phyloP scores from a whole-genome alignment of 2,113 vertebrate species.

The Puma concolor region DNA sequence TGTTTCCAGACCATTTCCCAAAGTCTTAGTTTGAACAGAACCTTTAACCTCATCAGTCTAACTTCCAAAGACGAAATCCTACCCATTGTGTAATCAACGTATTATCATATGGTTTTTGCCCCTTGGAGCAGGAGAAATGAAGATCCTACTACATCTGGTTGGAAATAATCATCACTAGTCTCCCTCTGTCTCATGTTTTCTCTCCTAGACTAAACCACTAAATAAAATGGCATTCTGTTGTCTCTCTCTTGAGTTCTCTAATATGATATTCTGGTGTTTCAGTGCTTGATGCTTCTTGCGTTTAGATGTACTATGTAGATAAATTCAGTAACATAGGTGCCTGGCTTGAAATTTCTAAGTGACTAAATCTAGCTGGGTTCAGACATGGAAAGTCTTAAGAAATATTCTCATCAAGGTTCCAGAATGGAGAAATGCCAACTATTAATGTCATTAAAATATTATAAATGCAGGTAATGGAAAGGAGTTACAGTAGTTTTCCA shows the following conservation, averaged over 20 bases:
- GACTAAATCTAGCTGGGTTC: not conserved
- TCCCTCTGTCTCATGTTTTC: not conserved
- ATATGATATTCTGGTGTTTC: not conserved
- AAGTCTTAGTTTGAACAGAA: not conserved
- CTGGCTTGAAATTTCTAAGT: not conserved
- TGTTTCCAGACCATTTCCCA: not conserved
- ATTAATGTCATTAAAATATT: not conserved
- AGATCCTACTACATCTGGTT: not conserved
- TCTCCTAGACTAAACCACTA: not conserved
- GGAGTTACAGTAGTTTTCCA: not conserved
- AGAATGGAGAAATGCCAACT: not conserved
- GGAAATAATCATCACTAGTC: not conserved
- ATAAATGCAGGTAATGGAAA: not conserved
- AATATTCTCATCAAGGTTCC: not conserved
- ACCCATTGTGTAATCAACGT: not conserved
- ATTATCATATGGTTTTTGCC: not conserved
- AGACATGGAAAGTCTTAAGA: not conserved
- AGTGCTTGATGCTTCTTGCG: not conserved
- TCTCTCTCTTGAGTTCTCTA: not conserved
- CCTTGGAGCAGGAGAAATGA: not conserved
- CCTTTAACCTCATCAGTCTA: not conserved
- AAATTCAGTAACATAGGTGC: not conserved
- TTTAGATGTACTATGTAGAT: not conserved
- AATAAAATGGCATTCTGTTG: not conserved
- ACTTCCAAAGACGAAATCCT: not conserved